Conservation (phyloP, 2,888 invertebrate genomes). For the Pantelozetes paolii region DNA sequence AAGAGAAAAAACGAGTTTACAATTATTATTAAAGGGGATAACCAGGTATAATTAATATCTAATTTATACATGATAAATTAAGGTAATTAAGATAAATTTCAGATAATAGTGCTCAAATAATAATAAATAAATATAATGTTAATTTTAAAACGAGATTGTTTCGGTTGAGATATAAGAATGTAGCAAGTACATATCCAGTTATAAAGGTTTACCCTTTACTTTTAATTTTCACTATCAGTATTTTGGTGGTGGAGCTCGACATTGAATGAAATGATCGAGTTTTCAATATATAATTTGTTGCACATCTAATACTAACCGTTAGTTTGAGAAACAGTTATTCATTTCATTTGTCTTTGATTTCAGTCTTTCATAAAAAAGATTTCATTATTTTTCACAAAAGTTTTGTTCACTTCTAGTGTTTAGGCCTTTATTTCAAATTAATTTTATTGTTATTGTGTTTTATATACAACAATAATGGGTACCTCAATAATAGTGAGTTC, state of each 20-base stretch:
- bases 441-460: background rate
- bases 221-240: background rate
- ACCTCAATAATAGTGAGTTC: slow-evolving; percentile 16
- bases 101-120: no score
- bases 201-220: no score
- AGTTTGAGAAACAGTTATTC: background rate
- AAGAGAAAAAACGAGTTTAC: background rate
- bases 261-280: background rate
- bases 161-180: no score
- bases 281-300: background rate
- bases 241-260: background rate
- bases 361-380: background rate
- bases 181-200: no score
- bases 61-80: no score
- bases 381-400: background rate
- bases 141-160: no score
- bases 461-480: background rate
- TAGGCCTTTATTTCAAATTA: background rate
- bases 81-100: no score
- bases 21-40: no score
- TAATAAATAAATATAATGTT: no score
- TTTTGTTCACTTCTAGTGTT: no score
- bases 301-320: background rate
- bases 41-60: no score
- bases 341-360: background rate